These are phyloP conservation scores for Cheumatopsyche charites DNA, from an alignment of 1,140 invertebrate species.

Conservation along the genomic window DNA sequence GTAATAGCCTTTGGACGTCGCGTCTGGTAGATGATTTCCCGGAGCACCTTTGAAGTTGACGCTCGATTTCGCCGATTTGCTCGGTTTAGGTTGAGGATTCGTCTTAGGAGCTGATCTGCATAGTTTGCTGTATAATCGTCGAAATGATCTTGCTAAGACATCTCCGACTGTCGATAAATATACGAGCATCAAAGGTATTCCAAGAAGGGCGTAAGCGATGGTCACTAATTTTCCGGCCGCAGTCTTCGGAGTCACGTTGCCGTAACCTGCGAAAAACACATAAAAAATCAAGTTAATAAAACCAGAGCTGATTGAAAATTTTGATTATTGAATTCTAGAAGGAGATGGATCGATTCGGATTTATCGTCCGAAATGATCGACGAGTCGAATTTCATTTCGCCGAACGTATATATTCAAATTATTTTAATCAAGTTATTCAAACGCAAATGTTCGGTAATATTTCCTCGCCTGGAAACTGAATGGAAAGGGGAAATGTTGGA, in stretches of 20 bases:
- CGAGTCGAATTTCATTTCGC: slow-evolving; percentile 10
- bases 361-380: neutral
- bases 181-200: slow-evolving; percentile 89
- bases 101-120: slow-evolving; percentile 52
- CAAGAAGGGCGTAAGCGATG: slow-evolving; percentile 85
- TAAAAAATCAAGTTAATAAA: neutral
- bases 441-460: slow-evolving; percentile 26
- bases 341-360: neutral
- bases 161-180: slow-evolving; percentile 87
- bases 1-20: slow-evolving; percentile 39
- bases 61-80: slow-evolving; percentile 35
- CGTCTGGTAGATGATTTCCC: slow-evolving; percentile 39
- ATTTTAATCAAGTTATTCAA: slow-evolving; percentile 33
- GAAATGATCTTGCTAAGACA: slow-evolving; percentile 68
- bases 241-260: slow-evolving; percentile 89
- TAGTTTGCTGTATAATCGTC: slow-evolving; percentile 62
- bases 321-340: no score
- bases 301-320: neutral
- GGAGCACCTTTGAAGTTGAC: slow-evolving; percentile 39
- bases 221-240: slow-evolving; percentile 80
- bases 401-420: slow-evolving; percentile 23
- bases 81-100: slow-evolving; percentile 28
- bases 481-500: neutral
- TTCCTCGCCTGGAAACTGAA: neutral
- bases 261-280: slow-evolving; percentile 75